Conservation (phyloP, 2,888 invertebrate genomes). For the Bombyx huttoni region DNA sequence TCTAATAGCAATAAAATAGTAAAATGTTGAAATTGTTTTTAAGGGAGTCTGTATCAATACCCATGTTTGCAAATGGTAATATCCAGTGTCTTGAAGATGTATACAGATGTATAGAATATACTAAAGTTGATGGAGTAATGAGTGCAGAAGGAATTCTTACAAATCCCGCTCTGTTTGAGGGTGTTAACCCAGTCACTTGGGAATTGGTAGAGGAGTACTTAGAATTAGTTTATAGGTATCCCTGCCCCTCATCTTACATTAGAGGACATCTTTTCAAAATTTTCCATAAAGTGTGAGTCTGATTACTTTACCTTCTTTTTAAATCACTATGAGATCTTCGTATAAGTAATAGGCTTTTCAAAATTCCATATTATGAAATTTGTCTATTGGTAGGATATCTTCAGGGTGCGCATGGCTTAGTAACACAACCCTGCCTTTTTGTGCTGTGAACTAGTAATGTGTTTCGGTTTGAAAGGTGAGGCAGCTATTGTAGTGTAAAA, state of each 20-base stretch:
- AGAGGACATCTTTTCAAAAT: constrained; percentile 97
- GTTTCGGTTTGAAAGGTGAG: too few relatives aligned
- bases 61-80: constrained; percentile 98
- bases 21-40: constrained; percentile 16
- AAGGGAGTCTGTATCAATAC: constrained; percentile 88
- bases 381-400: too few relatives aligned
- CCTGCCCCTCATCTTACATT: constrained; percentile 90
- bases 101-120: constrained; percentile 84
- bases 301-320: too few relatives aligned
- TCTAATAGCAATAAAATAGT: too few relatives aligned
- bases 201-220: constrained; percentile 91
- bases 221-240: constrained; percentile 83
- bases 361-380: too few relatives aligned
- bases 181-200: constrained; percentile 87
- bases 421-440: too few relatives aligned
- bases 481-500: too few relatives aligned
- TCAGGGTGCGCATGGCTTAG: too few relatives aligned
- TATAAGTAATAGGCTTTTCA: too few relatives aligned
- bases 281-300: constrained; percentile 89
- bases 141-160: constrained; percentile 96
- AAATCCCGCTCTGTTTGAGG: constrained; percentile 94
- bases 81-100: constrained; percentile 93
- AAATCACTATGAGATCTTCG: too few relatives aligned
- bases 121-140: constrained; percentile 91
- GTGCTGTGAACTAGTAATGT: too few relatives aligned